Conservation (phyloP, 2,888 invertebrate species). For the Xanthorhoe spadicearia region DNA sequence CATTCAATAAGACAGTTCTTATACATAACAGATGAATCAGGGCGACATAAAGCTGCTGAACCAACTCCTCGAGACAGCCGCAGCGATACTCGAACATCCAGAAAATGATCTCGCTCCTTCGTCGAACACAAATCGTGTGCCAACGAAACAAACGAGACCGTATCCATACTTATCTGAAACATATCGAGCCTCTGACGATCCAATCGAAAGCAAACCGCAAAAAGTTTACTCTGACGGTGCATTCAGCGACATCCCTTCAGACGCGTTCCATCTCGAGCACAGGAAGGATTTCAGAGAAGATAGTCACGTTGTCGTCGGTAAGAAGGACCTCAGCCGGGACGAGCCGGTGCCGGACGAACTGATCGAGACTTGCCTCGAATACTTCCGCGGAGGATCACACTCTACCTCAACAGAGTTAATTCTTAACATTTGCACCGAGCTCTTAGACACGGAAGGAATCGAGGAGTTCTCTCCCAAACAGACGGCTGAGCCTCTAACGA, state of each 20-base stretch:
- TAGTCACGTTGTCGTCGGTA: neutral
- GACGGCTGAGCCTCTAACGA: too few relatives aligned
- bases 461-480: neutral
- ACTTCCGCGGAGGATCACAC: constrained; percentile 13
- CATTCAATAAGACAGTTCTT: too few relatives aligned
- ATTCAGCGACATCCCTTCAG: constrained; percentile 47
- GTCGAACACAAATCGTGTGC: neutral
- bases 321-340: constrained; percentile 17
- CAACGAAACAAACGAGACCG: neutral
- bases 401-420: neutral
- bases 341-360: neutral
- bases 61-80: neutral
- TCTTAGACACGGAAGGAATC: neutral
- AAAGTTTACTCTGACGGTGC: constrained; percentile 27
- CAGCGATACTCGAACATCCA: neutral
- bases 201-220: neutral
- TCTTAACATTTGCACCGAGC: constrained; percentile 15
- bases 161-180: neutral
- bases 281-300: constrained; percentile 6
- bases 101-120: neutral
- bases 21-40: neutral
- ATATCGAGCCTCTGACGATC: neutral
- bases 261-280: constrained; percentile 41
- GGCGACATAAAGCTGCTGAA: neutral
- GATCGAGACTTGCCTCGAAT: neutral